These are phyloP conservation scores for Anabas testudineus DNA, from an alignment of 2,797 vertebrate species.

Conservation along the genomic window DNA sequence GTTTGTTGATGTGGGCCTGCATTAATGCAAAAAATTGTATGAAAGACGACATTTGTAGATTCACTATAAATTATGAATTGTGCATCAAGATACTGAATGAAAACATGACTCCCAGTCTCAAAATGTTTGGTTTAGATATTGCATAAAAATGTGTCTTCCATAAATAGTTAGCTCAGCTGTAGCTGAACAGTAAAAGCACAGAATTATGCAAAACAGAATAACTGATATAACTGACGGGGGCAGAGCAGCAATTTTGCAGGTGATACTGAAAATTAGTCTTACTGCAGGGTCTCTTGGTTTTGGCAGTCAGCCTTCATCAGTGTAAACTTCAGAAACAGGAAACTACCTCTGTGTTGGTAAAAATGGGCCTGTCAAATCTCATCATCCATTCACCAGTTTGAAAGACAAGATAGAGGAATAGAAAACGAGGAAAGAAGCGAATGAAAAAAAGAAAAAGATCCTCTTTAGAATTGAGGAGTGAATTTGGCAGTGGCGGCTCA, in stretches of 20 bases:
- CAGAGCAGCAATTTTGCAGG: slow-evolving; percentile 9
- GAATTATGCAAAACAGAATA: too few species aligned
- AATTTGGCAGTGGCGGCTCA: slow-evolving; percentile 53
- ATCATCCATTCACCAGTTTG: slow-evolving; percentile 63
- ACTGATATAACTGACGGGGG: too few species aligned
- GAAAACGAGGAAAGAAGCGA: slow-evolving; percentile 32
- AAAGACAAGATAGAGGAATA: slow-evolving; percentile 50
- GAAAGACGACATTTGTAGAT: too few species aligned
- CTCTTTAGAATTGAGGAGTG: slow-evolving; percentile 51
- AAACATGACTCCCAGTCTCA: too few species aligned
- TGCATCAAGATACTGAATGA: too few species aligned
- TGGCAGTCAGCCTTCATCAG: slow-evolving; percentile 51
- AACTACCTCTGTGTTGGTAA: slow-evolving; percentile 37
- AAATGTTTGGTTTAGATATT: too few species aligned
- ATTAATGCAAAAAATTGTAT: too few species aligned
- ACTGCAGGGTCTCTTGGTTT: slow-evolving; percentile 31
- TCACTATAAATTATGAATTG: too few species aligned
- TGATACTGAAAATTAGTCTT: slow-evolving; percentile 37
- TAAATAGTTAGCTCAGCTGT: too few species aligned
- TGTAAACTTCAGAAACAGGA: slow-evolving; percentile 33
- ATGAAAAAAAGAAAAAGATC: not conserved
- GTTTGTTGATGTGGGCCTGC: too few species aligned
- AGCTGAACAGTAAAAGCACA: too few species aligned
- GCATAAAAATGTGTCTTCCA: too few species aligned
- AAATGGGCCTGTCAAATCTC: slow-evolving; percentile 67